Base-by-base conservation (phyloP, 2,888 invertebrate genomes). In the Dicyrtoma fusca region DNA sequence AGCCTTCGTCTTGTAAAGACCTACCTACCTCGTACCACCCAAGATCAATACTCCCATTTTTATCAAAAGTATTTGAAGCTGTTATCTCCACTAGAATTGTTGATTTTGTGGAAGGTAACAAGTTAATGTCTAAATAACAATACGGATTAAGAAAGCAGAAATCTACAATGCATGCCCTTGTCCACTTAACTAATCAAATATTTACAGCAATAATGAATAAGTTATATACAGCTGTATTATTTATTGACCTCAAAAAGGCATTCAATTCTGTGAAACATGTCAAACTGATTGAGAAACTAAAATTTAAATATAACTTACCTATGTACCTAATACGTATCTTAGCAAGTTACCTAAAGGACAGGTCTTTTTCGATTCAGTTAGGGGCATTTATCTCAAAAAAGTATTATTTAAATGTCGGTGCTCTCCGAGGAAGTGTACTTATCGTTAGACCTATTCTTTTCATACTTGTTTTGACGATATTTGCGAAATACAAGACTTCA, bases 381-480 rank as follows among this genome's bases (percentile, higher is more conserved):
- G 51, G 26, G 14, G 2, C 13, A 6, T 42, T n/a, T 25, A 42
- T 51, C 17, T 66, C 66, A 8, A 26, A 21, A 3, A 13, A 14
- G 2, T 66, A 26, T 51, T 23, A 42, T 2, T 8, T 51, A 6
- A 10, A 26, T 4, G 6, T 1, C n/a, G 71, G 71, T 4, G 61
- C 61, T 11, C 65, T 65, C 1, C 59, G 63, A 14, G 74, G 75
- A 0, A 26, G 44, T 4, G n/a, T n/a, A n/a, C n/a, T n/a, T n/a
- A 17, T 49, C 1, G 13, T 75, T 17, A 74, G 74, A 5, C 42
- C 10, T 13, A 68, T 5, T n/a, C n/a, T n/a, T n/a, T 76, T 69
- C 61, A 53, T 66, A 1, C 5, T 71, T 76, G 53, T 65, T 72
- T 74, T 21, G 70, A 76, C 64, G 73, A 73, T n/a, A 70, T 75